These are phyloP conservation scores for Nysson spinosus DNA, from an alignment of 2,888 invertebrate species.

Conservation along the genomic window DNA sequence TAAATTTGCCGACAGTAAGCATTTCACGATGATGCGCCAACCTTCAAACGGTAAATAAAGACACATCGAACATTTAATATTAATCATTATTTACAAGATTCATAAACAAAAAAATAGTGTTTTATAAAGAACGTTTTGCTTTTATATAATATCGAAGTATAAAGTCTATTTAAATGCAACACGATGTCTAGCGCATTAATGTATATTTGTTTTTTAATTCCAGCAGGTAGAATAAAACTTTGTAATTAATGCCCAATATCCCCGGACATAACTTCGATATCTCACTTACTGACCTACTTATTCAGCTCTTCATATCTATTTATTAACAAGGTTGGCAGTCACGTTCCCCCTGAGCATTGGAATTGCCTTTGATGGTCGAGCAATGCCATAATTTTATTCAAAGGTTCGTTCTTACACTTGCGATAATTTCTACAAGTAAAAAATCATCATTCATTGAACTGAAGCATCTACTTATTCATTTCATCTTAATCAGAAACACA, in stretches of 20 bases:
- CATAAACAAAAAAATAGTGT: too few relatives aligned
- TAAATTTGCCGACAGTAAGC: constrained; percentile 67
- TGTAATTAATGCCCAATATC: constrained; percentile 25
- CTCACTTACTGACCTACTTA: constrained; percentile 34
- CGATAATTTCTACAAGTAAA: not conserved
- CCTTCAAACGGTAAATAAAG: constrained; percentile 2
- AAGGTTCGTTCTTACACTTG: not conserved
- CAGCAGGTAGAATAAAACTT: constrained; percentile 1
- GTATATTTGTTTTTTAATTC: not conserved
- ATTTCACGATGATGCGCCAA: constrained; percentile 35
- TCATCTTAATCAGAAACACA: too few relatives aligned
- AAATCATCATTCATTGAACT: not conserved
- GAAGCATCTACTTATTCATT: not conserved
- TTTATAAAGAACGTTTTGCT: too few relatives aligned
- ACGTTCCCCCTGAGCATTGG: constrained; percentile 17
- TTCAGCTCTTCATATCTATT: constrained; percentile 29
- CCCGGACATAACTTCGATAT: not conserved
- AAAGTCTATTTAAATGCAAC: too few relatives aligned
- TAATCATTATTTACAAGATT: too few relatives aligned
- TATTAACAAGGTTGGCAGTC: constrained; percentile 27
- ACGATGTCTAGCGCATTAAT: constrained; percentile 8
- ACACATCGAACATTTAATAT: not conserved
- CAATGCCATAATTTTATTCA: not conserved
- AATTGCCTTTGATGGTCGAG: not conserved
- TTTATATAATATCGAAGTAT: too few relatives aligned